Evolutionary conservation across 2,797 vertebrate species (phyloP).

Genomic region (Pantherophis vulpinus): DNA sequence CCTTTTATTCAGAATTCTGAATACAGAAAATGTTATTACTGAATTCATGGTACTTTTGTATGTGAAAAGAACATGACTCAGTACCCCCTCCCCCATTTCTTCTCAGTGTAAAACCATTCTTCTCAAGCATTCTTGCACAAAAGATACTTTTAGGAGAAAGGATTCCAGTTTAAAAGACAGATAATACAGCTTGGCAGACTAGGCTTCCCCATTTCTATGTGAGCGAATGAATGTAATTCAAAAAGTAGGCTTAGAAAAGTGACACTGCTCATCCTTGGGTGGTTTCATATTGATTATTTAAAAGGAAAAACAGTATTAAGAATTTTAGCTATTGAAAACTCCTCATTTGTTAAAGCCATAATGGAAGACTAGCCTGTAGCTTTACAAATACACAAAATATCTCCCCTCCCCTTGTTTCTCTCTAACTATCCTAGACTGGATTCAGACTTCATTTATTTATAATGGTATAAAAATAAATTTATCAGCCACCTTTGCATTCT

Average conservation of each 20-base stretch:
- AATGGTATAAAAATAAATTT: neutral
- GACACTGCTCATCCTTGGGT: neutral
- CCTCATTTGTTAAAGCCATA: neutral
- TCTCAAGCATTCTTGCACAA: neutral
- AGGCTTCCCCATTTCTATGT: accelerated
- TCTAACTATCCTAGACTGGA: neutral
- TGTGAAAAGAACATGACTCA: neutral
- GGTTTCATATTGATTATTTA: neutral
- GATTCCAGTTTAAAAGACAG: neutral
- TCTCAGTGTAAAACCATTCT: neutral
- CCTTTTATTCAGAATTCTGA: neutral
- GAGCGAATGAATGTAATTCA: neutral
- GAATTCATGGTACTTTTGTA: neutral
- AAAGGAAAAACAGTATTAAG: accelerated
- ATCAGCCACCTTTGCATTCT: neutral
- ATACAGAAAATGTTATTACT: neutral
- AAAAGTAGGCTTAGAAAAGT: accelerated
- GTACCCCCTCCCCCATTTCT: neutral
- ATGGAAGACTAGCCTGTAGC: neutral
- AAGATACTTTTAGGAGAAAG: neutral
- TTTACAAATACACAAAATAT: neutral
- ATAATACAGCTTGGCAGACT: neutral
- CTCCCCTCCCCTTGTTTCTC: neutral
- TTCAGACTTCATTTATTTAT: neutral
- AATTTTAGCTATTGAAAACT: neutral